A percentile compares a stretch with the other conserved stretches of the same genome.
Conservation (phyloP, 2,797 vertebrate species). For the Scolopax bukidnonensis region DNA sequence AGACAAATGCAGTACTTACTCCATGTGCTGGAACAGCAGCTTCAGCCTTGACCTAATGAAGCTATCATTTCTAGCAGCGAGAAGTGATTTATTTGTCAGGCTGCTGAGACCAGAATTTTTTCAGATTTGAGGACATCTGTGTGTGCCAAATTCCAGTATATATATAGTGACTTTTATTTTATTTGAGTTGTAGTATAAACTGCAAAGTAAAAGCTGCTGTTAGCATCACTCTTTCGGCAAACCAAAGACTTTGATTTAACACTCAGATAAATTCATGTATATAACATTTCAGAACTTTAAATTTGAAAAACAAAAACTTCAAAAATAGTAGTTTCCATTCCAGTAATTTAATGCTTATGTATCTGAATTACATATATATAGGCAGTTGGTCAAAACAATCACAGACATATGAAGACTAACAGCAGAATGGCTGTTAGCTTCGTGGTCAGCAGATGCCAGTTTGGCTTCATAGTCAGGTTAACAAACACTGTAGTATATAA, state of each 20-base stretch:
- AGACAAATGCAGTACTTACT: slow-evolving; percentile 51
- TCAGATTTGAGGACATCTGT: neutral
- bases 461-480: neutral
- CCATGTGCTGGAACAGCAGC: slow-evolving; percentile 35
- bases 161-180: neutral
- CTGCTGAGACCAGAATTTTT: slow-evolving; percentile 13
- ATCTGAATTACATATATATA: neutral
- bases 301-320: neutral
- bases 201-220: neutral
- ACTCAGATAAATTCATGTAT: neutral
- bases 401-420: neutral
- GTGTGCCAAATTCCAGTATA: neutral
- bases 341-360: neutral
- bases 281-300: neutral
- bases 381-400: neutral
- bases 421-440: neutral
- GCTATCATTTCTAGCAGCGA: slow-evolving; percentile 38
- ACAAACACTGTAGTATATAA: neutral
- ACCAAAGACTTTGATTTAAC: neutral
- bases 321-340: neutral
- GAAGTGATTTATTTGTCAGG: slow-evolving; percentile 51
- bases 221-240: neutral
- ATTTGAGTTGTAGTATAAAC: neutral
- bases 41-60: slow-evolving; percentile 59
- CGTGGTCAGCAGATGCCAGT: neutral